Percentiles rank a stretch among this genome's conserved stretches.
Evolutionary conservation across 2,888 invertebrate species (phyloP).

Genomic region (Parthenolecanium corni): DNA sequence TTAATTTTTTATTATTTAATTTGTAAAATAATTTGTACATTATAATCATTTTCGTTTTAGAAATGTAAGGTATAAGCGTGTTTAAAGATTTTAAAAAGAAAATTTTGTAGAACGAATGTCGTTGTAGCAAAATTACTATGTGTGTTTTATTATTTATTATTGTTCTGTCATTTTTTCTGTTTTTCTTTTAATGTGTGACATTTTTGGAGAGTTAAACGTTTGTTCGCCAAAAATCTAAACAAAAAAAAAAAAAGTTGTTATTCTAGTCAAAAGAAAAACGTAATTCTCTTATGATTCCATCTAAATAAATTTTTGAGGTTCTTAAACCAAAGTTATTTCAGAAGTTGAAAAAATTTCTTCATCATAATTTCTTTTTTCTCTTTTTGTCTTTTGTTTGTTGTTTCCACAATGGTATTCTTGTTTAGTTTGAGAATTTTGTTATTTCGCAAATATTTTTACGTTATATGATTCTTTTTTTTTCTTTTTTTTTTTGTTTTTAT

Average conservation of each 20-base stretch:
- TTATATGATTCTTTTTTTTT: slow-evolving; percentile 17
- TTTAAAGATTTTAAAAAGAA: background rate
- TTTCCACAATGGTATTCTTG: slow-evolving; percentile 1
- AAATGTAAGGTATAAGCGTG: background rate
- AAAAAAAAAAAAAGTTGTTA: background rate
- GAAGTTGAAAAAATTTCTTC: background rate
- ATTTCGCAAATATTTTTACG: slow-evolving; percentile 23
- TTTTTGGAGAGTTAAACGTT: too few relatives aligned
- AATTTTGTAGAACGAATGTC: background rate
- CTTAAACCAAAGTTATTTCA: slow-evolving; percentile 6
- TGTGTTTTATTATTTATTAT: background rate
- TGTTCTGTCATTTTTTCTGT: background rate
- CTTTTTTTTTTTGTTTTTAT: slow-evolving; percentile 4
- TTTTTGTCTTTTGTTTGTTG: slow-evolving; percentile 9
- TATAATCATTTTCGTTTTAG: background rate
- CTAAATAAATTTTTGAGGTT: background rate
- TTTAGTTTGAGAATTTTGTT: slow-evolving; percentile 21
- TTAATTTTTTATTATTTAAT: slow-evolving; percentile 12
- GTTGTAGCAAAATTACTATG: background rate
- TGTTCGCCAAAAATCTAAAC: too few relatives aligned
- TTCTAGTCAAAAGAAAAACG: background rate
- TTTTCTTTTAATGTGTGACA: background rate
- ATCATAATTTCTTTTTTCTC: slow-evolving; percentile 14
- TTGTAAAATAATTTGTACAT: slow-evolving; percentile 23
- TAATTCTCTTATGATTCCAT: background rate